Conservation (phyloP, 37 sponge, comb jelly and placozoan genomes). For the Oscarella lobularis region DNA sequence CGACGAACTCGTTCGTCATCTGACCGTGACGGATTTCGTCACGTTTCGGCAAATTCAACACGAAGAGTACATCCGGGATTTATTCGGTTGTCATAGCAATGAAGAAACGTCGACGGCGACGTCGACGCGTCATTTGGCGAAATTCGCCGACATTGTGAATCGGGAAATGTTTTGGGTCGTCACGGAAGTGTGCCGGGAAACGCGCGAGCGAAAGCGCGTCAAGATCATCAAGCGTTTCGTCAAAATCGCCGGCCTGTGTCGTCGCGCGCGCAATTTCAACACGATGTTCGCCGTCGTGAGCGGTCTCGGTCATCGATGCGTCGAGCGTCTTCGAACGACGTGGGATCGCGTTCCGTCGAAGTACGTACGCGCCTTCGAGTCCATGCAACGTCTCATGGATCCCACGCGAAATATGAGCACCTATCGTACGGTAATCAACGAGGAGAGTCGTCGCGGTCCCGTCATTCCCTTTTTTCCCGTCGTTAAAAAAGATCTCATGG, state of each 20-base stretch:
- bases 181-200: not conserved
- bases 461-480: constrained; percentile 93
- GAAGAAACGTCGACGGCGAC: not conserved
- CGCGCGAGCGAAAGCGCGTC: not conserved
- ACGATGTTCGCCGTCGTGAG: constrained; percentile 6
- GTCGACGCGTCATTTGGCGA: not conserved
- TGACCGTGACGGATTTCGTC: not conserved
- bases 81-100: not conserved
- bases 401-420: constrained; percentile 93
- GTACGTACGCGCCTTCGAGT: constrained; percentile 40
- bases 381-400: constrained; percentile 58
- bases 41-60: not conserved
- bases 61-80: not conserved
- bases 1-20: not conserved
- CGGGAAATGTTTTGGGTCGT: constrained; percentile 2
- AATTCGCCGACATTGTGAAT: not conserved
- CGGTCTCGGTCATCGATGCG: constrained; percentile 61
- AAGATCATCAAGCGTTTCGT: not conserved
- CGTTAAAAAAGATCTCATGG: constrained; percentile 89
- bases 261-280: not conserved
- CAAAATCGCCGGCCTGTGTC: not conserved
- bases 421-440: constrained; percentile 62
- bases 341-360: constrained; percentile 83
- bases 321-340: constrained; percentile 46
- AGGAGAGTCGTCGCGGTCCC: constrained; percentile 42